These are phyloP conservation scores for Chloroceryle amazona DNA, from an alignment of 2,797 vertebrate genomes.

Conservation along the genomic window DNA sequence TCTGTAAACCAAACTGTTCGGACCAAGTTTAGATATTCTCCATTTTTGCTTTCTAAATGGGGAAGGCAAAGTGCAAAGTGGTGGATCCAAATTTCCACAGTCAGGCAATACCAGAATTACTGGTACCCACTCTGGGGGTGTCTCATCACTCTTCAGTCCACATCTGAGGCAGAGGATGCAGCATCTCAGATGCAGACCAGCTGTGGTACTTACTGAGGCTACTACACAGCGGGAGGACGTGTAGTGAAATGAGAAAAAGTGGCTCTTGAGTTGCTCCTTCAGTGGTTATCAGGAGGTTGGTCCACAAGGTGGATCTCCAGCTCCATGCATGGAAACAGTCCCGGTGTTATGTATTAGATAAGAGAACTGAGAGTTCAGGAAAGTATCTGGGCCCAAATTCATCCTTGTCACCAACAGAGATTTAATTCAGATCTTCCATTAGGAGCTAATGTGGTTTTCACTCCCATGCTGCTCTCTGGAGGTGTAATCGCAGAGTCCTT, in stretches of 20 bases:
- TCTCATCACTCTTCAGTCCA: neutral
- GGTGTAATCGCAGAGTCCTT: neutral
- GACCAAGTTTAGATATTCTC: neutral
- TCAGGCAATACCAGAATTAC: neutral
- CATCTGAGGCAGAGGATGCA: neutral
- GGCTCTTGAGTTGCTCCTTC: neutral
- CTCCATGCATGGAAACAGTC: neutral
- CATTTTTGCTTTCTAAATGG: neutral
- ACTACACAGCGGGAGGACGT: neutral
- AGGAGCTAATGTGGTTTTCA: conserved; percentile 4
- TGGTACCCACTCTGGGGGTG: neutral
- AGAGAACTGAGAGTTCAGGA: neutral
- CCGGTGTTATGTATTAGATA: neutral
- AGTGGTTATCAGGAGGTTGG: neutral
- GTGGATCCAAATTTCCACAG: neutral
- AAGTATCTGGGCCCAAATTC: neutral
- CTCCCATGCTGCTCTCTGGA: neutral
- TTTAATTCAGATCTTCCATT: conserved; percentile 21
- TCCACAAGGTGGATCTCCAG: neutral
- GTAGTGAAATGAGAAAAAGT: neutral
- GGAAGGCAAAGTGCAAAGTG: neutral
- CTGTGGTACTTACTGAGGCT: neutral
- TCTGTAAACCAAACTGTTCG: neutral
- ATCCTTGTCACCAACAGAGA: neutral
- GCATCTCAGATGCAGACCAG: neutral